Conservation (phyloP, 1,140 invertebrate species). For the Marisa cornuarietis region DNA sequence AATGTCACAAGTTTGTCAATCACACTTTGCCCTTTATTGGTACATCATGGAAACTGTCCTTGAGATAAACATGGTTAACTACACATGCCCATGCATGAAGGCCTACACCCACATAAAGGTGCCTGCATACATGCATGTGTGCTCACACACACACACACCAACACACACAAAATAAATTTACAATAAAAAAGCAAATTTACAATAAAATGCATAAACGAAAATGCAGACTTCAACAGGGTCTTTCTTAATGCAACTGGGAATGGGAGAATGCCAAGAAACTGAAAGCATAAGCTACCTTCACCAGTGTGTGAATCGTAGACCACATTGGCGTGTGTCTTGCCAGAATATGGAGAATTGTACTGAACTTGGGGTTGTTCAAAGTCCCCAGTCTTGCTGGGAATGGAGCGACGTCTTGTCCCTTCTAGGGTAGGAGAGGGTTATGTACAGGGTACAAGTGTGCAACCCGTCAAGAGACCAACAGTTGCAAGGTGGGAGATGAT, state of each 20-base stretch:
- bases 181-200: too few species aligned
- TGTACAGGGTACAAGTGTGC: too few species aligned
- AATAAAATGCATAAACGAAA: neutral
- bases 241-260: neutral
- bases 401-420: constrained; percentile 33
- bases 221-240: neutral
- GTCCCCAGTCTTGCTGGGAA: constrained; percentile 50
- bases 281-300: constrained; percentile 29
- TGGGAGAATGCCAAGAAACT: neutral
- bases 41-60: too few species aligned
- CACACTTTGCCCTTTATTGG: too few species aligned
- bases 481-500: neutral
- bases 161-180: too few species aligned
- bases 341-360: constrained; percentile 45
- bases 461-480: too few species aligned
- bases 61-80: too few species aligned
- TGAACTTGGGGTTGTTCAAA: constrained; percentile 35
- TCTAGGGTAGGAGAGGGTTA: neutral
- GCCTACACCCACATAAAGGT: too few species aligned
- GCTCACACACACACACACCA: too few species aligned
- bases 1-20: too few species aligned
- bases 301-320: constrained; percentile 54
- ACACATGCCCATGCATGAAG: too few species aligned
- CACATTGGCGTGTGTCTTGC: constrained; percentile 41
- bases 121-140: too few species aligned